Evolutionary conservation across 2,888 invertebrate species (phyloP).

Genomic region (Plagodis dolabraria): DNA sequence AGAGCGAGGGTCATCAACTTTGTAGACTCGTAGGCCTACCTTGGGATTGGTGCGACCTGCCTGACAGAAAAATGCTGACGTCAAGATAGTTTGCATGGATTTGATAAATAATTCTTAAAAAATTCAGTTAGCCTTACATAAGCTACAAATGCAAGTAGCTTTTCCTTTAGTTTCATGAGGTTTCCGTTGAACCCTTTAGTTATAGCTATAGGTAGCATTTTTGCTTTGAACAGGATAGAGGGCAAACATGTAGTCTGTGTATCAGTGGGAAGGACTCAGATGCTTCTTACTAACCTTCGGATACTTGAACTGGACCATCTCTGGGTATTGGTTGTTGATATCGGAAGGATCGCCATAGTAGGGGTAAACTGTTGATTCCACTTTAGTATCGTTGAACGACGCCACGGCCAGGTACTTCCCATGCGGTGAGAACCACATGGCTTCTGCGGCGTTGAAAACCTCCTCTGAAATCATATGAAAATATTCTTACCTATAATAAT

Average conservation of each 20-base stretch:
- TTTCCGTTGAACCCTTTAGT: too few relatives aligned
- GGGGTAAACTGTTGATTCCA: conserved; percentile 86
- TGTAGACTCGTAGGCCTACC: conserved; percentile 87
- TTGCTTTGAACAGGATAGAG: too few relatives aligned
- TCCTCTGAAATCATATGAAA: conserved; percentile 86
- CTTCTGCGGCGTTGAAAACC: conserved; percentile 88
- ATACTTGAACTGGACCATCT: conserved; percentile 87
- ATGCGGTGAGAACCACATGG: conserved; percentile 92
- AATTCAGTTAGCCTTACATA: too few relatives aligned
- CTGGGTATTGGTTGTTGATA: conserved; percentile 87
- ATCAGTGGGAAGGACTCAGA: background rate
- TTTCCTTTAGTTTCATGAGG: too few relatives aligned
- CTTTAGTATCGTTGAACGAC: conserved; percentile 88
- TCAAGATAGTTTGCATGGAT: conserved; percentile 5
- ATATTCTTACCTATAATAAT: background rate
- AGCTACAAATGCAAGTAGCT: too few relatives aligned
- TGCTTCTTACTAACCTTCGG: conserved; percentile 86
- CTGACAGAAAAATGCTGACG: conserved; percentile 64
- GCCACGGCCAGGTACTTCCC: conserved; percentile 89
- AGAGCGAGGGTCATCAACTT: conserved; percentile 60
- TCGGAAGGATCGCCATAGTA: conserved; percentile 87
- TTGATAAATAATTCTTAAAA: background rate
- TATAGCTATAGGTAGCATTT: too few relatives aligned
- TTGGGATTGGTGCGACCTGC: conserved; percentile 90
- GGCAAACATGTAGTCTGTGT: too few relatives aligned